Conservation (phyloP, 2,113 vertebrate species). For the Myiozetetes cayanensis region DNA sequence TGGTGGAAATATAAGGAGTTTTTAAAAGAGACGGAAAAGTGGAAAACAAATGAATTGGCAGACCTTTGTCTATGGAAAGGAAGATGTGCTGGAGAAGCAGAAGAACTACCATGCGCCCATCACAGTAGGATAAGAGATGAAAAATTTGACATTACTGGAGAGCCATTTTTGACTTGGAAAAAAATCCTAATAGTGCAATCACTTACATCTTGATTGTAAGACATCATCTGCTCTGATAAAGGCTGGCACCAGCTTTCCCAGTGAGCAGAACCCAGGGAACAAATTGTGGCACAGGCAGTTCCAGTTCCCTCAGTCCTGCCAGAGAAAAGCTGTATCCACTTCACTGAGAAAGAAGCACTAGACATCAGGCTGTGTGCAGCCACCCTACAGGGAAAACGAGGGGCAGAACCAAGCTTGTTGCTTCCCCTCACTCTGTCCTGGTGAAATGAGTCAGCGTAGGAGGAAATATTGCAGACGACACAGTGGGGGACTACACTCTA, state of each 20-base stretch:
- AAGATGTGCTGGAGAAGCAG: background rate
- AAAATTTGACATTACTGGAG: background rate
- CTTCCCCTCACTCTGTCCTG: background rate
- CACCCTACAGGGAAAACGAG: background rate
- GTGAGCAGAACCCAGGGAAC: background rate
- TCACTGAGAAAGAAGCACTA: background rate
- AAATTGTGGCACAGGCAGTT: background rate
- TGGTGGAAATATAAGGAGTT: background rate
- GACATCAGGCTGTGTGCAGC: background rate
- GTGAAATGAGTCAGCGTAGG: background rate
- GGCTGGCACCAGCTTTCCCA: background rate
- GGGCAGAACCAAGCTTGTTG: background rate
- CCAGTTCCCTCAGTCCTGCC: background rate
- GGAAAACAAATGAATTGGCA: background rate
- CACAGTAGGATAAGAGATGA: background rate
- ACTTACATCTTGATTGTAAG: constrained; percentile 10
- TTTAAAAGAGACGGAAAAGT: background rate
- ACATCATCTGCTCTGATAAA: background rate
- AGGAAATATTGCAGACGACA: background rate
- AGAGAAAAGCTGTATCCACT: background rate
- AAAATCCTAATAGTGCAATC: background rate
- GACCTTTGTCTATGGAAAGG: background rate
- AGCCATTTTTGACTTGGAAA: background rate
- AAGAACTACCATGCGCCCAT: background rate
- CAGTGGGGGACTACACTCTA: background rate